Evolutionary conservation across 1,140 invertebrate species (phyloP), one percentile per base, ranked within the genome.

Genomic region (Cyclargus thomasi): DNA sequence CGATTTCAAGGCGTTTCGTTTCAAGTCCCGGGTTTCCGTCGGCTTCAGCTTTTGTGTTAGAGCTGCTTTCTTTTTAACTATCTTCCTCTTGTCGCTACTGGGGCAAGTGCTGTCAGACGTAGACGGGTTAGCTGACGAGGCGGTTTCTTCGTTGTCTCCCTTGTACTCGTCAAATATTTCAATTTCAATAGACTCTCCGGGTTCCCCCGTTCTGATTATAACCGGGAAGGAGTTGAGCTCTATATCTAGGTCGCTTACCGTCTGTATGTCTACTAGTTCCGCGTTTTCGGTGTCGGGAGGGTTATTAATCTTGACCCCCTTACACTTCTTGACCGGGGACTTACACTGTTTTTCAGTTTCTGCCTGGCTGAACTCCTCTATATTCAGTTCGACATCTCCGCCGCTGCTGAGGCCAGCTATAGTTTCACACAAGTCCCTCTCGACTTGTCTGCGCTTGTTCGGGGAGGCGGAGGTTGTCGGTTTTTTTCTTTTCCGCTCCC

Each of bases 1-100:
- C 8, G 79, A 78, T 55, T 78, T 76, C 17, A 83, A n/a, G 7
- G 71, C 62, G 0, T 64, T 67, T 4, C 80, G 72, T 59, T 80
- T 81, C 16, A 64, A 39, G 29, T 76, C 53, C 3, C 72, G 62
- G 36, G 72, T 77, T 1, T 70, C 67, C 8, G 17, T 63, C 47
- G 64, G 65, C 64, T 29, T 73, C 14, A 53, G n/a, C 35, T 63
- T 57, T 21, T 59, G 22, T 22, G 64, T 21, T 8, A 67, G 21
- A 14, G 57, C 36, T 63, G 65, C 39, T 53, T 53, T 57, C 18
- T 59, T 67, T 18, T 67, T 67, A 0, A 29, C 22, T 10, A 59
- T 59, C 21, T 16, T n/a, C 20, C 7, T 22, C 8, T 55, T 18
- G 23, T 20, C 1, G 29, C 55, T 36, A 16, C 35, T 17, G n/a